These are phyloP conservation scores for Gambusia holbrooki DNA, from an alignment of 2,113 vertebrate species.

Conservation along the genomic window DNA sequence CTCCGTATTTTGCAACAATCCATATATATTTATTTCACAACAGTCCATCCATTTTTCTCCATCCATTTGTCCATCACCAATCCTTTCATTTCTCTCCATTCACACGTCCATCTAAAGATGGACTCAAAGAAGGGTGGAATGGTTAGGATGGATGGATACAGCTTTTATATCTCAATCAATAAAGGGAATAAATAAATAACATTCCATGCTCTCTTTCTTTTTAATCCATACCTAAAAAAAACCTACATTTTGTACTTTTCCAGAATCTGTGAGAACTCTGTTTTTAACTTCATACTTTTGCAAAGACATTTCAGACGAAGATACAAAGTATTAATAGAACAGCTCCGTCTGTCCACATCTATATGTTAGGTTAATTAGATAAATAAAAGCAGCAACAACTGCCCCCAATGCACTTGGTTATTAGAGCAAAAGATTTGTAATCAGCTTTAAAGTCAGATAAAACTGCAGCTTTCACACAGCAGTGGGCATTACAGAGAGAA, in stretches of 20 bases:
- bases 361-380: neutral
- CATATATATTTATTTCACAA: no score
- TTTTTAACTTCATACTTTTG: neutral
- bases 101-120: no score
- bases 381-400: no score
- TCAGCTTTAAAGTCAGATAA: neutral
- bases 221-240: neutral
- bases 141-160: neutral
- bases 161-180: neutral
- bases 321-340: neutral
- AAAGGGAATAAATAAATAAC: neutral
- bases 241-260: neutral
- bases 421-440: no score
- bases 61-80: no score
- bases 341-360: neutral
- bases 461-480: neutral
- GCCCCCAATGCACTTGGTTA: no score
- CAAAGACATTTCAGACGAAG: neutral
- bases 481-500: neutral
- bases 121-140: neutral
- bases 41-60: no score
- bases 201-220: neutral
- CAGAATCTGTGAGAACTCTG: neutral
- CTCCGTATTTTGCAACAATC: no score
- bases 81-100: no score